A percentile compares a stretch with the other conserved stretches of the same genome.
phyloP scores from a whole-genome alignment of 2,797 vertebrate species.

The Nasua narica region DNA sequence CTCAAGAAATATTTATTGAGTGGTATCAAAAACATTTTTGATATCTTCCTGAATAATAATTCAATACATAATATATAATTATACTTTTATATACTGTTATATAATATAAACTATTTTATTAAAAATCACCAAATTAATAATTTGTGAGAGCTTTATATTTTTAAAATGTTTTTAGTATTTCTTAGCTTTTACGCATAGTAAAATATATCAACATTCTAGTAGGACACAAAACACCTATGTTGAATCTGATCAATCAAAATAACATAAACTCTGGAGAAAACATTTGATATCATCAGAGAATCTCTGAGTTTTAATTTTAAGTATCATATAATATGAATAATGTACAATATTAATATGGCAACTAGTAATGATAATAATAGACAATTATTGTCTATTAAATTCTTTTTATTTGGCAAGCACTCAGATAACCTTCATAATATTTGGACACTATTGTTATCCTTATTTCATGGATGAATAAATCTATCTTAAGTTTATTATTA shows the following conservation, averaged over 20 bases:
- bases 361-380: neutral
- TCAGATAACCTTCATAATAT: neutral
- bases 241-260: neutral
- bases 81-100: too few species aligned
- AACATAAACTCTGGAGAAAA: neutral
- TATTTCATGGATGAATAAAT: neutral
- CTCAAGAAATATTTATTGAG: neutral
- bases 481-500: neutral
- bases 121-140: neutral
- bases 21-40: neutral
- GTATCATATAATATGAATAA: neutral
- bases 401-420: neutral
- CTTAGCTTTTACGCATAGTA: neutral
- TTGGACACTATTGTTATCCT: neutral
- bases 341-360: neutral
- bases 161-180: neutral
- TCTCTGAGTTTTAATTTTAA: neutral
- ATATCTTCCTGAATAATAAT: neutral
- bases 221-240: neutral
- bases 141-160: neutral
- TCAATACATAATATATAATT: neutral
- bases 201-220: neutral
- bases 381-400: neutral
- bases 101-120: neutral
- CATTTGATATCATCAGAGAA: neutral